Percentiles rank a stretch among this genome's conserved stretches.
These are phyloP conservation scores for Hylaeus volcanicus DNA, from an alignment of 1,140 invertebrate species.

Conservation along the genomic window DNA sequence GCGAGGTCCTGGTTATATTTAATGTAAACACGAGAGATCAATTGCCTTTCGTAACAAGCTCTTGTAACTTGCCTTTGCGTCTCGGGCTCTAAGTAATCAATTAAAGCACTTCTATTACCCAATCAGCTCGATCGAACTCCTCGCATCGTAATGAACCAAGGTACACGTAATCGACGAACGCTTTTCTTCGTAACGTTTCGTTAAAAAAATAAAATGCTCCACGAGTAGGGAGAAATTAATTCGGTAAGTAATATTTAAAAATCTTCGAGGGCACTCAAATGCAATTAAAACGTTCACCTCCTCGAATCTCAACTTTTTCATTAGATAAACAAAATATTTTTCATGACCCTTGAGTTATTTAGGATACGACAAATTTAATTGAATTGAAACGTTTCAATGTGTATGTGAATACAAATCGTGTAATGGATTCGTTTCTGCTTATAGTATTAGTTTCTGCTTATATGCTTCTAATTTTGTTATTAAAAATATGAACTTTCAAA, in stretches of 20 bases:
- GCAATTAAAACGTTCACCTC: neutral
- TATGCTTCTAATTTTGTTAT: no score
- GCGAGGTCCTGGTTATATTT: neutral
- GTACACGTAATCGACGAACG: neutral
- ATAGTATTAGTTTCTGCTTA: no score
- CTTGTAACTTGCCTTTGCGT: neutral
- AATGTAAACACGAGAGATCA: constrained; percentile 5
- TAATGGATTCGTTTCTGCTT: neutral
- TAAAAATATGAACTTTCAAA: no score
- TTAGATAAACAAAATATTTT: no score
- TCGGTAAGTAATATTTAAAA: no score
- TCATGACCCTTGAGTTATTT: no score
- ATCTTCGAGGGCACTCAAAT: neutral
- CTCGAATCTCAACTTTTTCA: no score
- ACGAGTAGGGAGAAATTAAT: neutral
- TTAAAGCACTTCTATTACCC: neutral
- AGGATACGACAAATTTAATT: no score
- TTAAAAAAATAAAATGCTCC: neutral
- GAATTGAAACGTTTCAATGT: no score
- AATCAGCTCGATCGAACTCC: neutral
- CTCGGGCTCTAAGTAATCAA: neutral
- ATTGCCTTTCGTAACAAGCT: constrained; percentile 10
- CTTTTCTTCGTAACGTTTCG: neutral
- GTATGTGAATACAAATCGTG: neutral
- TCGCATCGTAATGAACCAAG: neutral